Evolutionary conservation across 92 coral and sea anemone genomes (phyloP).

Genomic region (Chrysogorgia sp.): DNA sequence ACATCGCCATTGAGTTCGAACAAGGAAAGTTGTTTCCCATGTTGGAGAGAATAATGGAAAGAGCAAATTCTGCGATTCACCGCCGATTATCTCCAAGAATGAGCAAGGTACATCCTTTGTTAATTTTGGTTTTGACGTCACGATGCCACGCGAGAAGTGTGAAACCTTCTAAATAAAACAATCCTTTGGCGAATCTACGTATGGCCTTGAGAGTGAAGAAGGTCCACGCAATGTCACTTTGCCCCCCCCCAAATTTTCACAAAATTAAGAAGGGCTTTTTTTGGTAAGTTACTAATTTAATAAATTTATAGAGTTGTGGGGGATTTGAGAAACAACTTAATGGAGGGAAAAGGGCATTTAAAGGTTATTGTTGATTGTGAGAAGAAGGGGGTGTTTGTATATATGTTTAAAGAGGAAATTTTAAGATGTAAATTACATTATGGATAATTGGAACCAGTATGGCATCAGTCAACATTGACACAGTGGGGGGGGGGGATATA

Average conservation of each 20-base stretch:
- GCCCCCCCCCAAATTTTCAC: no score
- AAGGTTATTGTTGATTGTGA: conserved; percentile 44
- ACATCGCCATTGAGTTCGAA: conserved; percentile 36
- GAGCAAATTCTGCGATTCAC: conserved; percentile 33
- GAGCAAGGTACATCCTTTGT: no score
- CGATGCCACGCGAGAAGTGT: conserved; percentile 23
- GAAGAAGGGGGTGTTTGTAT: conserved; percentile 32
- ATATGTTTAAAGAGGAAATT: conserved; percentile 44
- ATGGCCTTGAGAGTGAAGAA: conserved; percentile 56
- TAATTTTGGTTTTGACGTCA: not conserved
- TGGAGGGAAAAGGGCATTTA: not conserved
- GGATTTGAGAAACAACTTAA: conserved; percentile 45
- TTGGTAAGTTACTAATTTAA: conserved; percentile 43
- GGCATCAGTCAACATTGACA: not conserved
- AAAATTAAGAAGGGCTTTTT: conserved; percentile 44
- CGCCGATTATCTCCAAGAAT: conserved; percentile 4
- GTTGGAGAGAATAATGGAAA: conserved; percentile 42
- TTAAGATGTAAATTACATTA: no score
- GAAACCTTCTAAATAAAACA: conserved; percentile 23
- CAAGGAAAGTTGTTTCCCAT: conserved; percentile 44
- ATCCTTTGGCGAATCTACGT: conserved; percentile 19
- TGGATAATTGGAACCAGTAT: no score
- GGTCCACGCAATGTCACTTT: conserved; percentile 38
- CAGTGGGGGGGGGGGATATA: no score
- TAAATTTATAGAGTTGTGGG: conserved; percentile 39